Evolutionary conservation across 1,140 invertebrate genomes (phyloP).

Genomic region (Cheumatopsyche charites): DNA sequence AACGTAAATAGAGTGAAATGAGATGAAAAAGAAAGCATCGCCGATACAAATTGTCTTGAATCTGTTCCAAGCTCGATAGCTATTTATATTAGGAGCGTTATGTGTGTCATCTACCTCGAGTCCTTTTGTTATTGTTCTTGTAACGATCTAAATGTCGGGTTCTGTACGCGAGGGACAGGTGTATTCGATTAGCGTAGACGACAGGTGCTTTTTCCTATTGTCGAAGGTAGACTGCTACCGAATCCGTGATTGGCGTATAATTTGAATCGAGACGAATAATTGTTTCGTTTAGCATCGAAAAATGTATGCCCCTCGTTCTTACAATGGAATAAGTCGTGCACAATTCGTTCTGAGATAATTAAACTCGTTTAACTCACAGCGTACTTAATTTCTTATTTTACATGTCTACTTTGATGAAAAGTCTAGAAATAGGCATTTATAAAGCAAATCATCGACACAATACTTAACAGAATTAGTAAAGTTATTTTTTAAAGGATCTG

Average conservation of each 20-base stretch:
- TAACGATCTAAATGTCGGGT: background rate
- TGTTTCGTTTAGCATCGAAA: background rate
- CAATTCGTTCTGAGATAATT: no score
- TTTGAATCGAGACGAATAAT: background rate
- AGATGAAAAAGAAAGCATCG: background rate
- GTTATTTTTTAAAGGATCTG: no score
- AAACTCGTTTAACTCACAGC: no score
- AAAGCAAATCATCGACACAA: no score
- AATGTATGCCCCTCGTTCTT: background rate
- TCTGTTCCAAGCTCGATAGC: constrained; percentile 23
- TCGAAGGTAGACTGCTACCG: constrained; percentile 26
- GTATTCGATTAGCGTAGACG: background rate
- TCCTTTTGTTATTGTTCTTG: constrained; percentile 19
- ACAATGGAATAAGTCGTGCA: no score
- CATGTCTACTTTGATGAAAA: no score
- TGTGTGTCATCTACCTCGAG: constrained; percentile 30
- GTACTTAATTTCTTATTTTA: no score
- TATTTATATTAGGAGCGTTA: constrained; percentile 21
- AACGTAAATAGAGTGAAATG: no score
- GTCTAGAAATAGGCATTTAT: no score
- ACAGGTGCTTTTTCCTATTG: constrained; percentile 23
- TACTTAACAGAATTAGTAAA: no score
- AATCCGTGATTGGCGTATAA: constrained; percentile 31
- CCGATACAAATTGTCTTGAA: constrained; percentile 21
- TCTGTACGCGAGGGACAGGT: background rate